Percentiles rank a stretch among this genome's conserved stretches.
phyloP scores from a whole-genome alignment of 2,888 invertebrate species.

The Lasioglossum oenotherae region DNA sequence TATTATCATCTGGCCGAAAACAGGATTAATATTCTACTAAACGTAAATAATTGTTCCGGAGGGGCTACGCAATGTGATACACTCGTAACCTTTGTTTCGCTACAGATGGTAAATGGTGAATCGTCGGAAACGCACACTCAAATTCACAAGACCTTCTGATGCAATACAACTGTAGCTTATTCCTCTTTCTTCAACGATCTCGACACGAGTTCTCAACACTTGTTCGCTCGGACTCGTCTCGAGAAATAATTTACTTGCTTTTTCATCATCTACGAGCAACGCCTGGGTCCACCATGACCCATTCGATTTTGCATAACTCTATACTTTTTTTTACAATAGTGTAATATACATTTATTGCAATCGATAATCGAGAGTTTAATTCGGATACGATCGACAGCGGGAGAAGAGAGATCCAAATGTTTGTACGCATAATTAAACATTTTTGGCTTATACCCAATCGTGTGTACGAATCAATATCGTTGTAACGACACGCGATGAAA shows the following conservation, averaged over 20 bases:
- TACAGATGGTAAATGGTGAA: background rate
- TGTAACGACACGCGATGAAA: conserved; percentile 16
- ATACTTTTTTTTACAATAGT: background rate
- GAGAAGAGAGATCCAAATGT: conserved; percentile 7
- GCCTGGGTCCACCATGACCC: background rate
- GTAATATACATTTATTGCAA: background rate
- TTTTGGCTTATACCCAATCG: conserved; percentile 51
- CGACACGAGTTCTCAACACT: background rate
- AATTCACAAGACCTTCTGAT: conserved; percentile 51
- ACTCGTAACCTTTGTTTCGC: background rate
- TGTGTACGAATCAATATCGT: conserved; percentile 35
- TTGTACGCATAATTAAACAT: conserved; percentile 18
- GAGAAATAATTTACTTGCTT: background rate
- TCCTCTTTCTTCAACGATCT: conserved; percentile 25
- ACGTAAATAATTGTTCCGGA: background rate
- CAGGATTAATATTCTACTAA: background rate
- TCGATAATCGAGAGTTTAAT: background rate
- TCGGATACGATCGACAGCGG: background rate
- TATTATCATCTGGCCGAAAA: background rate
- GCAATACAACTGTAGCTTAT: conserved; percentile 40
- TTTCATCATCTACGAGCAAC: background rate
- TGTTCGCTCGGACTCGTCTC: background rate
- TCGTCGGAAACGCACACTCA: conserved; percentile 23
- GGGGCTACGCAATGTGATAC: background rate
- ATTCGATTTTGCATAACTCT: background rate